Base-by-base conservation (phyloP, 2,888 invertebrate species). In the Hylaea fasciaria region DNA sequence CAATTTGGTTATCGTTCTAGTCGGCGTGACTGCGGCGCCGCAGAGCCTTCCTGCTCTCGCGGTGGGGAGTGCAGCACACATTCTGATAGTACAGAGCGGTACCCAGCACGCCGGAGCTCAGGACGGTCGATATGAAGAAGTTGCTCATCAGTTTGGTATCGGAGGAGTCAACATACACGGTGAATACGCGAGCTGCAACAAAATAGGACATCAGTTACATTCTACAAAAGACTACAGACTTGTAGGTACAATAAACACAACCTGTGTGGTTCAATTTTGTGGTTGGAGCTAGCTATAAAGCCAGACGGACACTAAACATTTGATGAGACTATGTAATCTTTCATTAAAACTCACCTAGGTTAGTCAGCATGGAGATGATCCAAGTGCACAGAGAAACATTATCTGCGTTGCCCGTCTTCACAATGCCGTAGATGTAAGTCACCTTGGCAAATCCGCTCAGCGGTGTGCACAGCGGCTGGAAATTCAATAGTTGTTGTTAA, bases 401-500 rank as follows among this genome's bases (percentile, higher is more conserved):
- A 69, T 95, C 95, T 1, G 97, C 95, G 80, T 96, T 95, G 76
- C 94, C 94, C 1, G 94, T 93, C 57, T 92, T 91, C 16, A 96
- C 74, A 67, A 97, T 97, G 60, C 96, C 95, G 57, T 94, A 81
- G 22, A 97, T 92, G 79, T 97, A 97, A 13, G 96, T 93, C 2
- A 96, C 91, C 91, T 97, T 97, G 62, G 97, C 96, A 32, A 96
- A 95, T 9, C 96, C 96, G 71, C 97, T 96, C 66, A 97, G 94
- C 0, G 97, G 97, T 0, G 96, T 96, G 77, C 95, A 95, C 49
- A 95, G 83, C 0, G 95, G 95, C 96, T 96, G 85, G 0, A 50
- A 54, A 32, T 11, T 3, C 46, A 50, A 48, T 29, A 32, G 14
- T 4, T 8, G 1, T 37, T 37, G 12, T 37, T 37, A 37, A 37